Conservation (phyloP, 2,888 invertebrate genomes). For the Chydorus sphaericus region DNA sequence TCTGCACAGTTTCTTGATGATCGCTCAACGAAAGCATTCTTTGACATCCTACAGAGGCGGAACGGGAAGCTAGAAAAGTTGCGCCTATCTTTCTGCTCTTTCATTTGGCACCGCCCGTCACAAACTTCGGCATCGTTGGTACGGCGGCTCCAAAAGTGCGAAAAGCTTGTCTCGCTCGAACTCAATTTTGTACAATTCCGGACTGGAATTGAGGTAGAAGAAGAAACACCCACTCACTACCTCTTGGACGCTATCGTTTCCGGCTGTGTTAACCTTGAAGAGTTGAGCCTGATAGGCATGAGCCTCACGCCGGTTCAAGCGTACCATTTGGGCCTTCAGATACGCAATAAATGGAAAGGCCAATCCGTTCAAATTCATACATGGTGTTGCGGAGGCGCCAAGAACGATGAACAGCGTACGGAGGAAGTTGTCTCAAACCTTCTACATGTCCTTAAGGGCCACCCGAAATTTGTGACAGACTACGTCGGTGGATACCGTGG, state of each 20-base stretch:
- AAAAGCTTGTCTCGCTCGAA: constrained; percentile 1
- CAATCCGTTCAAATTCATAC: not conserved
- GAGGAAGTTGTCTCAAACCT: not conserved
- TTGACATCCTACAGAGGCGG: not conserved
- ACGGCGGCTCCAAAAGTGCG: constrained; percentile 6
- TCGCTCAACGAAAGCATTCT: not conserved
- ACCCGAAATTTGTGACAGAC: constrained; percentile 2
- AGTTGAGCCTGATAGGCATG: constrained; percentile 2
- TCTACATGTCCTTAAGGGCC: not conserved
- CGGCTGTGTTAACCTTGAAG: constrained; percentile 4
- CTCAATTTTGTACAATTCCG: constrained; percentile 10
- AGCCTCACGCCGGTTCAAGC: constrained; percentile 1
- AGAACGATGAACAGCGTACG: not conserved
- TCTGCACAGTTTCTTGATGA: not conserved
- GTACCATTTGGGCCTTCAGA: not conserved
- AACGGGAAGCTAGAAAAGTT: constrained; percentile 3
- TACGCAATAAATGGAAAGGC: constrained; percentile 11
- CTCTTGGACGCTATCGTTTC: constrained; percentile 9
- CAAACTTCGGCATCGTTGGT: not conserved
- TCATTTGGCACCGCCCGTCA: constrained; percentile 1
- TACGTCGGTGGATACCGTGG: constrained; percentile 5
- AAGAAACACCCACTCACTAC: not conserved
- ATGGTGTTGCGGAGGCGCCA: not conserved
- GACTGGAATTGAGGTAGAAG: not conserved
- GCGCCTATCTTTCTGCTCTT: not conserved